Evolutionary conservation across 1,140 invertebrate genomes (phyloP), one percentile per base, ranked within the genome.

Genomic region (Eriocheir sinensis): DNA sequence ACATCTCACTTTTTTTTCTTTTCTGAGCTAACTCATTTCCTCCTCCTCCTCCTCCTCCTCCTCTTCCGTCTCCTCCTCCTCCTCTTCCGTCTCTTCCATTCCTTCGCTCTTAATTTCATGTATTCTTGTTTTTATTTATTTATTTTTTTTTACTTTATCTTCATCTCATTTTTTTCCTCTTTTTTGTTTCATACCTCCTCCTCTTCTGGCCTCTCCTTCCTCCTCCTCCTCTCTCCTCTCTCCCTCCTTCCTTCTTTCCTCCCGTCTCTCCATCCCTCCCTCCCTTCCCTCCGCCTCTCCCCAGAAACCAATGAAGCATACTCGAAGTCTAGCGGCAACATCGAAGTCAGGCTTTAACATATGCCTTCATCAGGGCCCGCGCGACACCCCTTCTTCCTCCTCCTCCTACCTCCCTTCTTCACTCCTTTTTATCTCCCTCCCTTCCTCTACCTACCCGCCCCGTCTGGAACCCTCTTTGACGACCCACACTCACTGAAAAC

Each of bases 401-500:
- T 36, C 53, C 41, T 17, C 0, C 41, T 12, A 0, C 27, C 48
- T 41, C 21, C 27, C 86, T 2, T 30, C 12, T 2, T 30, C 40
- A 8, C 21, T 48, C 86, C 38, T 27, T 41, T 38, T 12, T 2
- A 3, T 40, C 38, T 0, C 4, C 88, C 41, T 53, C 41, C 27
- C 30, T 4, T 34, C n/a, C 41, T 89, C n/a, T 8, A n/a, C 27
- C 88, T 27, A 12, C 27, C n/a, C 60, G 4, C 44, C 44, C 9
- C 88, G 4, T 40, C 88, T 27, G 86, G 34, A 89, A 30, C 40
- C 44, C 89, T 48, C 48, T 90, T 53, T 30, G 40, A n/a, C 48
- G n/a, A n/a, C 53, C 32, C 36, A 32, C 48, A 91, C 32, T 48
- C 53, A 91, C 72, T 36, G 36, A 8, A 44, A 30, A 72, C 60